phyloP scores from a whole-genome alignment of 2,113 vertebrate species.

The Antennarius striatus region DNA sequence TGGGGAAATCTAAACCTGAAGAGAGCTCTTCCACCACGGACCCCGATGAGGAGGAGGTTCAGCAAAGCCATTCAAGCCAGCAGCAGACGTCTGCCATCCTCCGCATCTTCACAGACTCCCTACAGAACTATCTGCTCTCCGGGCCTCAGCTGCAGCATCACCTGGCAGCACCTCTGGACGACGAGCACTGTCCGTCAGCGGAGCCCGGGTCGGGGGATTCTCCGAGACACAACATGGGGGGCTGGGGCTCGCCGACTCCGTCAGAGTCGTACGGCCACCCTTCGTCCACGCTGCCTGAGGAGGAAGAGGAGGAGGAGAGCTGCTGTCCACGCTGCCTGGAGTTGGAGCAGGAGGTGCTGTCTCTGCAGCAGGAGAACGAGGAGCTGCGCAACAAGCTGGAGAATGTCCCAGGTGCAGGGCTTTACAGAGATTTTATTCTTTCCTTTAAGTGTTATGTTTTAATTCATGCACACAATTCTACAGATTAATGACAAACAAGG shows the following conservation, averaged over 20 bases:
- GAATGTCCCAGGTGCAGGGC: conserved; percentile 88
- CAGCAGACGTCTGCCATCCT: conserved; percentile 95
- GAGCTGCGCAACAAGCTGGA: conserved; percentile 94
- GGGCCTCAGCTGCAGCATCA: conserved; percentile 76
- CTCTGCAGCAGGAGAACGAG: conserved; percentile 97
- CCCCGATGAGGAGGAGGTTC: conserved; percentile 84
- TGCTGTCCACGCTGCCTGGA: conserved; percentile 96
- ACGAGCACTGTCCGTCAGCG: conserved; percentile 82
- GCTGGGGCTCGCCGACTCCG: conserved; percentile 94
- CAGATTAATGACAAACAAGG: background rate
- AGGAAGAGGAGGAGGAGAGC: conserved; percentile 88
- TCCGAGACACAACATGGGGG: conserved; percentile 87
- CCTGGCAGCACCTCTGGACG: conserved; percentile 75
- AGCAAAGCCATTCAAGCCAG: conserved; percentile 88
- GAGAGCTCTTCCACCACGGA: conserved; percentile 85
- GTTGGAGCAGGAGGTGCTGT: conserved; percentile 96
- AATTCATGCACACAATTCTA: background rate
- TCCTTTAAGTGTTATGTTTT: background rate
- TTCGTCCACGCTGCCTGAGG: conserved; percentile 93
- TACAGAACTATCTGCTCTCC: conserved; percentile 94
- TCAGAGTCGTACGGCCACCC: conserved; percentile 97
- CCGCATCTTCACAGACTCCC: conserved; percentile 95
- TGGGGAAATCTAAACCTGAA: conserved; percentile 76
- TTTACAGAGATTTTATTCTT: background rate
- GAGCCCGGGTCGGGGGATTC: conserved; percentile 86